Base-by-base conservation (phyloP, 2,888 invertebrate species). In the Pyrrhosoma nymphula region DNA sequence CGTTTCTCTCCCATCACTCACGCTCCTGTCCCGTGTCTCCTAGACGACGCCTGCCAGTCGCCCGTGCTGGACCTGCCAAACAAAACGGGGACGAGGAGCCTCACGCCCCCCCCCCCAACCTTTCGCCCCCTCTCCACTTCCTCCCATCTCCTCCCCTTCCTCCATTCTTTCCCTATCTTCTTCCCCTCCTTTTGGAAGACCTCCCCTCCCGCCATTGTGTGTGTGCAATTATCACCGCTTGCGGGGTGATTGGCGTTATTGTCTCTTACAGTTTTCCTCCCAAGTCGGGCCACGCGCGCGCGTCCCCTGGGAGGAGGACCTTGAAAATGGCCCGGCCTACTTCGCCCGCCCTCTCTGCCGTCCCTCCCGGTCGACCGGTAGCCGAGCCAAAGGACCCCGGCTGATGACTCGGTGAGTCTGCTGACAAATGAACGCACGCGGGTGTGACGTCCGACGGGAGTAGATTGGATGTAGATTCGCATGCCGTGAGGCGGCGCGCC, bases 181-280 rank as follows among this genome's bases (percentile, higher is more conserved):
- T n/a, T 26, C 69, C n/a, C 69, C 69, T 69, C 69, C 60, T 60
- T 2, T 20, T 16, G 16, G 60, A 14, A 10, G n/a, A 69, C 47
- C 69, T 47, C 47, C 20, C 10, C 69, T 18, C 82, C 14, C 14
- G 82, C 82, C 30, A 30, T 82, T 35, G 30, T 35, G 35, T 35
- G 82, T 82, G 35, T 35, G 82, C 82, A 82, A 82, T 82, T 82
- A 82, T 82, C 82, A 82, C 82, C 82, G 82, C 82, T 82, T 82
- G 82, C 82, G 82, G 35, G 82, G 82, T 35, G 82, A 82, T 82
- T 35, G 82, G 82, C 82, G 30, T 82, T 82, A 82, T 82, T 82
- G 82, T 82, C 82, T 82, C 35, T 82, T 82, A 82, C 82, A 82
- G 82, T 82, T 82, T 82, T 14, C 35, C 26, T 82, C 14, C 82